Base-by-base conservation (phyloP, 2,113 vertebrate genomes). In the Hypomesus transpacificus region DNA sequence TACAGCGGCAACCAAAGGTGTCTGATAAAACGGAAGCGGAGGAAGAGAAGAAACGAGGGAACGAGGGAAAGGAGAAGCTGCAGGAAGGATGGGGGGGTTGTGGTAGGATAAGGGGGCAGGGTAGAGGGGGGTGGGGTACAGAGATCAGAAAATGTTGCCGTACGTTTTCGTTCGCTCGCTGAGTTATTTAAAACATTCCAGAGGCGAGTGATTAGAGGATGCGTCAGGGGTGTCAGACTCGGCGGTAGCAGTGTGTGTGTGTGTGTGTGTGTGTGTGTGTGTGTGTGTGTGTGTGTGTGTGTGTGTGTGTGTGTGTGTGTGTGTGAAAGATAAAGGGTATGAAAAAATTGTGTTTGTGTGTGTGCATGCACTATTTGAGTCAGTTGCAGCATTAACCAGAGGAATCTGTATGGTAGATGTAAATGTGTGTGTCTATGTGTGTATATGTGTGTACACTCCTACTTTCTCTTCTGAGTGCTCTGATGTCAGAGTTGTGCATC, bases 151-250 rank as follows among this genome's bases (percentile, higher is more conserved):
- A 74, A 46, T 13, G 39, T 46, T 46, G 39, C 39, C 22, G 18
- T 2, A 3, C 16, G n/a, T 7, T 24, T 16, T 14, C n/a, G 11
- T 5, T 56, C 70, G n/a, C 14, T 20, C 22, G 20, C n/a, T 34
- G 59, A 53, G 21, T 69, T 68, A 74, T 71, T 71, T 64, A 51
- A 70, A 66, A 73, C 61, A 53, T 58, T 66, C 21, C 64, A 66
- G 20, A 72, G 58, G 59, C 21, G 46, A 68, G 73, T 69, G 69
- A 74, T 78, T 71, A 73, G 28, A 76, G 50, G 50, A 71, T 59
- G 71, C 39, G 20, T 39, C 21, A 28, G 26, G 26, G 22, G 9
- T 63, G 60, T 63, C 60, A 63, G 59, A 63, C 16, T 24, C 28
- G 18, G 26, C 28, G 9, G 16, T 1, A 8, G 60, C 26, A 11